Evolutionary conservation across 2,888 invertebrate genomes (phyloP).

Genomic region (Ceramica pisi): DNA sequence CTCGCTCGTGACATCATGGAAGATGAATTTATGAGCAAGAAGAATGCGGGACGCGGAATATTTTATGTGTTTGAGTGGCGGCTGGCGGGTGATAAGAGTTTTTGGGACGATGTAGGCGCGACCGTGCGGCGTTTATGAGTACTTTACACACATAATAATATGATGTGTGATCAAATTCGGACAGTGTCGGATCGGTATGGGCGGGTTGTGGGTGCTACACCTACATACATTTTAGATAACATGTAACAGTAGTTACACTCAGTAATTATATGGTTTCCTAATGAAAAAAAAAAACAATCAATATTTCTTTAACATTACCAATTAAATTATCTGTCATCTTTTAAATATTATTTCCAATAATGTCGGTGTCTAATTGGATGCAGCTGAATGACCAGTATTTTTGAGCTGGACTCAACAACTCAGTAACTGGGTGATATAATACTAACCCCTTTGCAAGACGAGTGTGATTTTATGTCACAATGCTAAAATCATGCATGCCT

Average conservation of each 20-base stretch:
- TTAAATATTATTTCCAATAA: not conserved
- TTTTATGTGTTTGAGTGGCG: constrained; percentile 67
- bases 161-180: constrained; percentile 39
- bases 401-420: not conserved
- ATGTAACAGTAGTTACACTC: no score
- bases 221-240: not conserved
- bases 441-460: not conserved
- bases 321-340: not conserved
- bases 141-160: constrained; percentile 32
- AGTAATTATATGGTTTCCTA: no score
- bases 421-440: not conserved
- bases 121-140: constrained; percentile 46
- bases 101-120: constrained; percentile 59
- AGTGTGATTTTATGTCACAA: not conserved
- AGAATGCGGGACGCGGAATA: constrained; percentile 67
- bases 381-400: not conserved
- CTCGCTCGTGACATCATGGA: constrained; percentile 72
- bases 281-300: no score
- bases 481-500: not conserved
- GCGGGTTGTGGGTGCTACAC: not conserved
- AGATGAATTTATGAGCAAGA: constrained; percentile 78
- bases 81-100: constrained; percentile 63
- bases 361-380: not conserved
- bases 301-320: not conserved
- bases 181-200: not conserved